Evolutionary conservation across 2,113 vertebrate genomes (phyloP), one percentile per base, ranked within the genome.

Genomic region (Gavia stellata): DNA sequence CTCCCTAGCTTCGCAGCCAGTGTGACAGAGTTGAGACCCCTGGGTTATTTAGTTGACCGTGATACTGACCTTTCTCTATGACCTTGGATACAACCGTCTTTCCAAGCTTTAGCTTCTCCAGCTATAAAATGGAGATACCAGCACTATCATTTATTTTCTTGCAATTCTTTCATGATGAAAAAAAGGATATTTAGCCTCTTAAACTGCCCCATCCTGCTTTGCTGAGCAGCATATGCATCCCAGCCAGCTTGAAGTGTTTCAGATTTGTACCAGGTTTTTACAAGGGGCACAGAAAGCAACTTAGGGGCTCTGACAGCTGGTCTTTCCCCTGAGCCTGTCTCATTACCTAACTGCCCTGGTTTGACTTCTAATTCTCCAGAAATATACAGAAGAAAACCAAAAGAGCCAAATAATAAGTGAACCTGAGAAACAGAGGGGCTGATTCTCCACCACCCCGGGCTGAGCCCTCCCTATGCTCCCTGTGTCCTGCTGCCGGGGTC

Each of bases 381-480:
- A 61, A 40, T 8, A 52, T 1, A 12, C 4, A 28, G 85, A 33
- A 70, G 44, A 58, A 81, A 23, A 10, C 6, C 0, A 0, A n/a
- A 78, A 75, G 8, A 86, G 4, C 7, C 58, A 44, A 74, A 78
- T 44, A 53, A 17, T 6, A 38, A 17, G 31, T 11, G 36, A 65
- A 73, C 7, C 36, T 40, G 49, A 86, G 62, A 34, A 77, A 9
- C 4, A 40, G 67, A n/a, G 25, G 25, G 59, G 25, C 33, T 42
- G 36, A 26, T 70, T 50, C 14, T 62, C 40, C 28, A 10, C 3
- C 9, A 3, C 24, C 14, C n/a, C 8, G 5, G 18, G 17, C 31
- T 1, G 5, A 52, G 44, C 44, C 24, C 1, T 1, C 28, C 12
- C 4, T 19, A 3, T 47, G 8, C 15, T 50, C 49, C 44, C 38